Evolutionary conservation across 1,140 invertebrate species (phyloP).

Genomic region (Drosophila burlai): DNA sequence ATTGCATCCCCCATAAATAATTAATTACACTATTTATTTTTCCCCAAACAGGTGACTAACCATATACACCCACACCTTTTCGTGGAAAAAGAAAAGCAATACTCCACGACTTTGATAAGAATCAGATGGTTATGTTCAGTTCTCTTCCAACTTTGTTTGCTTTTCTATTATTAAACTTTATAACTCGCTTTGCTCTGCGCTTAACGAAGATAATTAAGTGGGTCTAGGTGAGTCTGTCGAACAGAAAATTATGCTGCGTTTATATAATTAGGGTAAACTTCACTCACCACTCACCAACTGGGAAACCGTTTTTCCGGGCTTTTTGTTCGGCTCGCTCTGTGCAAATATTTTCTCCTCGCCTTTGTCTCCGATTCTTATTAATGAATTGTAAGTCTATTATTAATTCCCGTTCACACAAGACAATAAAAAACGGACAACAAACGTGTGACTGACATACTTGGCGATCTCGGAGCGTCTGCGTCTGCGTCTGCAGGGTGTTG

Average conservation of each 20-base stretch:
- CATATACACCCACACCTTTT: constrained; percentile 15
- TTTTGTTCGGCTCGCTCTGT: constrained; percentile 1
- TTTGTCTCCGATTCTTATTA: constrained; percentile 50
- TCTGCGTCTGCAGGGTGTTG: constrained; percentile 64
- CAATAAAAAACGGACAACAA: constrained; percentile 42
- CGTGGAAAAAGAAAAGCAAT: constrained; percentile 8
- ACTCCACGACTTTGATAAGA: constrained; percentile 33
- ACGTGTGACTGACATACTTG: constrained; percentile 60
- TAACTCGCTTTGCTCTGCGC: constrained; percentile 29
- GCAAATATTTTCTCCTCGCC: constrained; percentile 23
- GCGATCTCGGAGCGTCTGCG: constrained; percentile 55
- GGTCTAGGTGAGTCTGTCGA: constrained; percentile 67
- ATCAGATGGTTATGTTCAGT: constrained; percentile 36
- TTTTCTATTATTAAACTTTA: constrained; percentile 42
- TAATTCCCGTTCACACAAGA: constrained; percentile 29
- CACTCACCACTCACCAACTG: constrained; percentile 29
- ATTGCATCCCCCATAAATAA: constrained; percentile 3
- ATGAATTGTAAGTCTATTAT: constrained; percentile 47
- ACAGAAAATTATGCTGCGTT: constrained; percentile 60
- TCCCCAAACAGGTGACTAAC: constrained; percentile 26
- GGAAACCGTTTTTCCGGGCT: constrained; percentile 20
- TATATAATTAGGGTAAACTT: constrained; percentile 53
- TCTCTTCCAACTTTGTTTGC: constrained; percentile 47
- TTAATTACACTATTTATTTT: constrained; percentile 5
- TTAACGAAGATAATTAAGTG: constrained; percentile 68